Evolutionary conservation across 2,888 invertebrate species (phyloP), one percentile per base, ranked within the genome.

Genomic region (Tholera decimalis): DNA sequence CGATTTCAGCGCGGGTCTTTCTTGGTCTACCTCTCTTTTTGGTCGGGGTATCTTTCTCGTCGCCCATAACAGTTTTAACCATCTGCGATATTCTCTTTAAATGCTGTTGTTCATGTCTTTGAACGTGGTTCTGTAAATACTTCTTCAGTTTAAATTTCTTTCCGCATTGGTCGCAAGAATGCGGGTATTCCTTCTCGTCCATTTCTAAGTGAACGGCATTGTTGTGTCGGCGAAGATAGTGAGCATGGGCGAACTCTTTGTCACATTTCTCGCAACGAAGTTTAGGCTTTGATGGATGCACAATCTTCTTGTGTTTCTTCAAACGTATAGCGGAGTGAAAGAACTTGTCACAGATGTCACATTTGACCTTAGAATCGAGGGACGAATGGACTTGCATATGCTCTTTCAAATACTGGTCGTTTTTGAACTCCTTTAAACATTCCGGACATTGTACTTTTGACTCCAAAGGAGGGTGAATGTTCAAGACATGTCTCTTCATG

Each of bases 381-480:
- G 94, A 89, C 0, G 94, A 92, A 47, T 95, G 95, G 0, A 95
- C 90, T 39, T 95, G 94, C 95, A 95, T 95, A 51, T 95, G 95
- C 47, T 94, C 94, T 51, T 92, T 93, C 0, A 95, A 69, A 62
- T 95, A 95, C 72, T 95, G 94, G 39, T 95, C 95, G 54, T 95
- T 95, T 64, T 95, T 95, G 61, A 95, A 95, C 79, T 94, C 95
- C 61, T 95, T 95, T 2, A 92, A 43, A 44, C 95, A 95, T 51
- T 94, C 94, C 0, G 94, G 93, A 46, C 95, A 95, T 0, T 89
- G 88, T 0, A 94, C 95, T 79, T 94, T 95, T 0, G 94, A 94
- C 66, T 95, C 95, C 22, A 95, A 79, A 0, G 95, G 95, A 0
- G 95, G 95, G 35, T 95, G 95, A 0, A 95, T 94, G 51, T 95